phyloP scores from a whole-genome alignment of 2,113 vertebrate genomes.

The Marmota flaviventris region DNA sequence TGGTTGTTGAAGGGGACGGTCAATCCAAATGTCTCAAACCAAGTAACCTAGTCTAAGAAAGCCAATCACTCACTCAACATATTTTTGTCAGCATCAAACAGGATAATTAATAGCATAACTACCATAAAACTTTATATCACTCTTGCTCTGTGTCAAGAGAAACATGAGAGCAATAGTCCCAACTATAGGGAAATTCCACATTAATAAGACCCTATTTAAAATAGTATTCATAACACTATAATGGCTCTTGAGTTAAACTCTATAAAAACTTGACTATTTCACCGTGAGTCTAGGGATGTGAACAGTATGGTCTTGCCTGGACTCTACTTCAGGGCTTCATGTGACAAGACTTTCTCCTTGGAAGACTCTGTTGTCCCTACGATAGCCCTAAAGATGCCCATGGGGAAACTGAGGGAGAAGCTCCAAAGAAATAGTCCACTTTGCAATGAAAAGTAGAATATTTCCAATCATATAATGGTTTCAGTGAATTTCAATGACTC shows the following conservation, averaged over 20 bases:
- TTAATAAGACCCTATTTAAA: neutral
- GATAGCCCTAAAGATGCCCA: fast-evolving
- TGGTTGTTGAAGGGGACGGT: neutral
- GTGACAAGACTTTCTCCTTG: fast-evolving
- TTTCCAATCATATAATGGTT: no score
- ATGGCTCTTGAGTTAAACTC: neutral
- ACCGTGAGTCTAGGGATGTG: no score
- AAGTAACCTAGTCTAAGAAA: neutral
- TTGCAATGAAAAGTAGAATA: neutral
- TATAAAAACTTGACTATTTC: neutral
- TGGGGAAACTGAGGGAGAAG: neutral
- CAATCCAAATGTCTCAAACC: neutral
- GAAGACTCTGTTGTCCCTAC: neutral
- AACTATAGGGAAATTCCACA: neutral
- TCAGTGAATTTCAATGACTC: neutral
- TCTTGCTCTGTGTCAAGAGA: neutral
- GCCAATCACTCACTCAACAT: neutral
- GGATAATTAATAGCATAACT: neutral
- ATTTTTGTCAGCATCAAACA: neutral
- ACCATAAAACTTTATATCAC: no score
- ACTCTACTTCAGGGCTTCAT: fast-evolving
- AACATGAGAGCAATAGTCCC: neutral
- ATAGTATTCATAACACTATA: neutral
- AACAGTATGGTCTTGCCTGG: neutral
- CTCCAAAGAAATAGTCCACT: neutral